These are phyloP conservation scores for Lepidothrix coronata DNA, from an alignment of 2,113 vertebrate genomes.

Conservation along the genomic window DNA sequence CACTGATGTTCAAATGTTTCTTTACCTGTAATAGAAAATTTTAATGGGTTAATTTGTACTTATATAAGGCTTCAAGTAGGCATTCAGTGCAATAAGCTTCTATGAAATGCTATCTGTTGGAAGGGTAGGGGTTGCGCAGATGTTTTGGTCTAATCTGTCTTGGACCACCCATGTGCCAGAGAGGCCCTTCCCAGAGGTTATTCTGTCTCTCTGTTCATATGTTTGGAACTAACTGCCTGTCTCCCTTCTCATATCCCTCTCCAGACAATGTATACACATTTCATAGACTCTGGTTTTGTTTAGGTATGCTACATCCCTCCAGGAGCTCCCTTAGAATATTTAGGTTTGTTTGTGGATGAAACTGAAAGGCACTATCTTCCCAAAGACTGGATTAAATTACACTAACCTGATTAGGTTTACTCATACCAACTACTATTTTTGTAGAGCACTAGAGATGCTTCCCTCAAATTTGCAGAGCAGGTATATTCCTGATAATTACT, in stretches of 20 bases:
- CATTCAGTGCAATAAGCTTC: not conserved
- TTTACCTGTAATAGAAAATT: not conserved
- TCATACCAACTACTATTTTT: not conserved
- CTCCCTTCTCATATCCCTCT: not conserved
- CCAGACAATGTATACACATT: not conserved
- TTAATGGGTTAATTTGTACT: not conserved
- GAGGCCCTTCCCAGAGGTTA: not conserved
- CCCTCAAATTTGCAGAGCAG: not conserved
- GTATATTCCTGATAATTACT: not conserved
- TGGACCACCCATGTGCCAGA: not conserved
- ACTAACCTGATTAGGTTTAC: not conserved
- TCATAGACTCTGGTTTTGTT: not conserved
- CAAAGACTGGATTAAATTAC: not conserved
- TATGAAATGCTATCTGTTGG: not conserved
- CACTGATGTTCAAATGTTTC: not conserved
- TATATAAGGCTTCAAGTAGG: not conserved
- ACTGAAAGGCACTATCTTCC: not conserved
- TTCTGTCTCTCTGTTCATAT: not conserved
- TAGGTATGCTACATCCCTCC: not conserved
- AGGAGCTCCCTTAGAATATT: not conserved
- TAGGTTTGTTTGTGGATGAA: not conserved
- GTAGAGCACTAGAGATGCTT: not conserved
- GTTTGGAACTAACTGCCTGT: not conserved
- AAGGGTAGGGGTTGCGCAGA: not conserved
- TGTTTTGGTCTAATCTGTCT: not conserved